Base-by-base conservation (phyloP, 2,113 vertebrate genomes). In the Gracilinanus agilis region DNA sequence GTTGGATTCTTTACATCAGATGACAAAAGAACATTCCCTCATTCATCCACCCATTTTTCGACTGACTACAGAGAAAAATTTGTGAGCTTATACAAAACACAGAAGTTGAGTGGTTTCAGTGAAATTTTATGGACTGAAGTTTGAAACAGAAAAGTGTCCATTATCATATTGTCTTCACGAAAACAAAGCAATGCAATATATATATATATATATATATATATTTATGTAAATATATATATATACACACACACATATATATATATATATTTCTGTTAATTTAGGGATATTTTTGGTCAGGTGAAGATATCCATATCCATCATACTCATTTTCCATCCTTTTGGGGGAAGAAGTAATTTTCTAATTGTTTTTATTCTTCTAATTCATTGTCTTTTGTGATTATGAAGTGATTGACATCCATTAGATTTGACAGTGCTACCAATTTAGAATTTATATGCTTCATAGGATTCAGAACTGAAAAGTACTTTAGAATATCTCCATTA, bases 71-170 rank as follows among this genome's bases (percentile, higher is more conserved):
- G 55, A 8, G 49, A 3, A 49, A 90, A 90, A 90, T 92, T 3
- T 89, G 9, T 95, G 44, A 89, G 21, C 29, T 54, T 9, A 44
- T 61, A 90, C 16, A 16, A 88, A 88, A 75, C 13, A 29, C 6
- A 90, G 6, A 75, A 90, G 9, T 92, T 91, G 2, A 49, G 49
- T n/a, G 21, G 83, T 53, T 93, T 53, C 23, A 93, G 3, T 90
- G 55, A 92, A 56, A 94, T 55, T 49, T 8, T 54, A 11, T 89
- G 90, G 23, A 54, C 6, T 55, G 34, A 95, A 90, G 54, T 96
- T 56, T 94, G 94, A 95, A 95, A 92, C 90, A 7, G 91, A 56
- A 92, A 49, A 95, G 88, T 93, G 55, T 40, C 16, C 0, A 91
- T 93, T 75, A 83, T 94, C 3, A 27, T 49, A 1, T 91, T 21